Evolutionary conservation across 2,797 vertebrate genomes (phyloP).

Genomic region (Etheostoma nigrum): DNA sequence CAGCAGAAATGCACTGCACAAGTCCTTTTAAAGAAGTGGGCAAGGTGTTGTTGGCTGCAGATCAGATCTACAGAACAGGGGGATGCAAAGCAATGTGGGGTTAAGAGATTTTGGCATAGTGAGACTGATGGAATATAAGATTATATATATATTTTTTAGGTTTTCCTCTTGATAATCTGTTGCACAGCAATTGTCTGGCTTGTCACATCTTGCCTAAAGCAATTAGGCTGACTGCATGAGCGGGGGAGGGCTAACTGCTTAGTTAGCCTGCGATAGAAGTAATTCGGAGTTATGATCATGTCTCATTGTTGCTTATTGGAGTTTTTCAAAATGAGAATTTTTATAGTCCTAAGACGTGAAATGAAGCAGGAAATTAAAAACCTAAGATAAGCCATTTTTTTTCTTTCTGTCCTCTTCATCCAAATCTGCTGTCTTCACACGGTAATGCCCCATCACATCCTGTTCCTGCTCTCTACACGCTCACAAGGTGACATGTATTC

Average conservation of each 20-base stretch:
- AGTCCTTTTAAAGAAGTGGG: neutral
- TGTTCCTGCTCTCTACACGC: conserved; percentile 31
- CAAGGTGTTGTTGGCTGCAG: conserved; percentile 1
- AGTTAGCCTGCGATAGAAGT: conserved; percentile 43
- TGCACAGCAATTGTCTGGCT: conserved; percentile 46
- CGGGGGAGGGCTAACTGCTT: conserved; percentile 13
- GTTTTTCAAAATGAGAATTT: conserved; percentile 79
- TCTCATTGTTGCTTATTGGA: conserved; percentile 75
- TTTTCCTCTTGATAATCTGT: conserved; percentile 40
- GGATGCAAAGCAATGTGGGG: conserved; percentile 30
- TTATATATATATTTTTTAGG: conserved; percentile 2
- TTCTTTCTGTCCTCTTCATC: conserved; percentile 46
- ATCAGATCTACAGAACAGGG: conserved; percentile 7
- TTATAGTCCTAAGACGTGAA: conserved; percentile 80
- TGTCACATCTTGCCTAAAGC: conserved; percentile 60
- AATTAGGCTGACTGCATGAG: conserved; percentile 50
- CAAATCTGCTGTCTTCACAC: conserved; percentile 59
- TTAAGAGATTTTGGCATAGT: conserved; percentile 31
- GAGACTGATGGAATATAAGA: conserved; percentile 35
- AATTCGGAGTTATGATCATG: conserved; percentile 74
- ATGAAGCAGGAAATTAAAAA: conserved; percentile 87
- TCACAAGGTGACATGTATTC: conserved; percentile 53
- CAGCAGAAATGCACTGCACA: neutral
- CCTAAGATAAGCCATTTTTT: conserved; percentile 74
- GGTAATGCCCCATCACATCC: conserved; percentile 51